These are phyloP conservation scores for Rhea americana DNA, from an alignment of 2,113 vertebrate species.

Conservation along the genomic window DNA sequence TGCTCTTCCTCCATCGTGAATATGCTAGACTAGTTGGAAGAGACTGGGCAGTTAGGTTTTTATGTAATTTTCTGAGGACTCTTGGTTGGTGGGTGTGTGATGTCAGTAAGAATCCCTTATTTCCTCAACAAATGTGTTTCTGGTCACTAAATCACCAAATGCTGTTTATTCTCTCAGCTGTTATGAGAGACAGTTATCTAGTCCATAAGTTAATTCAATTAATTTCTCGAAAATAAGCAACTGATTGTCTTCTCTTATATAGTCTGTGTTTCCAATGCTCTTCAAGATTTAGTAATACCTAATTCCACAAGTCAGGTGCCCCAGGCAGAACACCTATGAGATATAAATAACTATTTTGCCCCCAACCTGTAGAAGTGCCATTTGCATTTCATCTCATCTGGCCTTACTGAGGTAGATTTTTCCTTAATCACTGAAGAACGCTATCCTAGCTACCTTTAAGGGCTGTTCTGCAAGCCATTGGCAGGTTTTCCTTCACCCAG, in stretches of 20 bases:
- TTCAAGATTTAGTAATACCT: neutral
- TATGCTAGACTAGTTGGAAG: neutral
- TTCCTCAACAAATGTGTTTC: neutral
- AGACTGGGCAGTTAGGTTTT: neutral
- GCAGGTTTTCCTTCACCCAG: neutral
- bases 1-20: neutral
- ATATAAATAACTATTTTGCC: neutral
- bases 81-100: neutral
- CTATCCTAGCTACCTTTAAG: neutral
- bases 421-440: neutral
- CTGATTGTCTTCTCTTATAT: neutral
- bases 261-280: neutral
- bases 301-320: neutral
- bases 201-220: neutral
- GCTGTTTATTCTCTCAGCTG: neutral
- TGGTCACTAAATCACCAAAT: neutral
- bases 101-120: fast-evolving
- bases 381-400: neutral
- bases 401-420: no score
- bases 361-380: neutral
- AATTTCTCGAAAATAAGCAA: neutral
- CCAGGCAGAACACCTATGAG: neutral
- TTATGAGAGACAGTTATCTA: neutral
- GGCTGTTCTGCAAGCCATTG: neutral
- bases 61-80: neutral